These are phyloP conservation scores for Phataginus tricuspis DNA, from an alignment of 2,797 vertebrate genomes.

Conservation along the genomic window DNA sequence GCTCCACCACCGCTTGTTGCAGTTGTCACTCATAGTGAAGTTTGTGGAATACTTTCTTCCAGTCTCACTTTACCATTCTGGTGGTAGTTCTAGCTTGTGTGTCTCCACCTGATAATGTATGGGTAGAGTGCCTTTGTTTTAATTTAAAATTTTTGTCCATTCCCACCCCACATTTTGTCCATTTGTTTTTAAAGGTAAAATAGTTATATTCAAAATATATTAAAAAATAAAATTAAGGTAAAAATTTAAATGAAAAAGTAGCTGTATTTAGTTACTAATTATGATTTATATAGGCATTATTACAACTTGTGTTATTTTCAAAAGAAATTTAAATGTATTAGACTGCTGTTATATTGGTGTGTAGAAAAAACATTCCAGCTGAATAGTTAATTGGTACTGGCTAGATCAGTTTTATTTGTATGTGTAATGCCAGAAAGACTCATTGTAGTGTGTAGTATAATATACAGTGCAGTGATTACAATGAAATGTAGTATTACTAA, in stretches of 20 bases:
- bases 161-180: neutral
- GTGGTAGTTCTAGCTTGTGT: neutral
- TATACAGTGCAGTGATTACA: neutral
- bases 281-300: neutral
- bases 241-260: neutral
- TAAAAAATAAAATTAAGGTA: neutral
- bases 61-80: neutral
- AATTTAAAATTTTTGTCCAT: neutral
- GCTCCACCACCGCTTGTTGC: neutral
- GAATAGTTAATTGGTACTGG: neutral
- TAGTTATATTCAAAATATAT: neutral
- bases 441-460: neutral
- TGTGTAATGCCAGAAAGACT: neutral
- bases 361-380: neutral
- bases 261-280: neutral
- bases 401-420: neutral
- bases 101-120: neutral
- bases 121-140: neutral
- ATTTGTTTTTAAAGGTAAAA: neutral
- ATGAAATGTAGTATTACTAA: neutral
- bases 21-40: neutral
- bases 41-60: neutral
- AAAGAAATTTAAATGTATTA: conserved; percentile 36
- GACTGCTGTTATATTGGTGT: neutral
- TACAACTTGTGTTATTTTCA: conserved; percentile 21